A percentile compares a stretch with the other conserved stretches of the same genome.
These are phyloP conservation scores for Pyrrhia umbra DNA, from an alignment of 2,888 invertebrate genomes.

Conservation along the genomic window DNA sequence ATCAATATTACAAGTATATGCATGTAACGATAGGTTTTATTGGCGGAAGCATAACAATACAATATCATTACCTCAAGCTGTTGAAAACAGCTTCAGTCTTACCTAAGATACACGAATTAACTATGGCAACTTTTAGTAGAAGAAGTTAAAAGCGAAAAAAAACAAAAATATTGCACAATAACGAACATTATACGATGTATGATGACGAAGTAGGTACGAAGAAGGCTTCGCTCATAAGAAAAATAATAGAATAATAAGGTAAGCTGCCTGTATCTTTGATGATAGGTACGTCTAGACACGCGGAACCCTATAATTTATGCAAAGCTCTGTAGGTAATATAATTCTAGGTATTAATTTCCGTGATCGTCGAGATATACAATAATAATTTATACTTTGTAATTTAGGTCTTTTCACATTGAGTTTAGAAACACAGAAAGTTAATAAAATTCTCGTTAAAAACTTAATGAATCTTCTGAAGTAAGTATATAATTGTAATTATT, in stretches of 20 bases:
- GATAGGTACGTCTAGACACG: no score
- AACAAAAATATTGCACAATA: constrained; percentile 16
- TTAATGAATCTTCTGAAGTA: background rate
- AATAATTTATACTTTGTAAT: background rate
- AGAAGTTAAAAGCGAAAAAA: background rate
- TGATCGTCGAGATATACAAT: no score
- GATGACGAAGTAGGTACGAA: no score
- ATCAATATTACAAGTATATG: constrained; percentile 42
- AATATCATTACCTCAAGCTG: background rate
- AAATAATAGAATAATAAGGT: no score
- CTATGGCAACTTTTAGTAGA: background rate
- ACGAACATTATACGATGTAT: background rate
- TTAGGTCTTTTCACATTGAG: background rate
- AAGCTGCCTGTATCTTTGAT: no score
- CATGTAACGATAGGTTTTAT: constrained; percentile 36
- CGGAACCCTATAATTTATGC: no score
- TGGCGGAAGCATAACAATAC: background rate
- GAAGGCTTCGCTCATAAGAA: no score
- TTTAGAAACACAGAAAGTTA: no score
- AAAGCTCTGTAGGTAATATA: no score
- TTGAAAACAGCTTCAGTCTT: constrained; percentile 10
- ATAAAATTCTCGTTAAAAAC: background rate
- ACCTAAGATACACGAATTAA: background rate
- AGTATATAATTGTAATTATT: background rate
- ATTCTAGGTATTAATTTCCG: no score